phyloP scores from a whole-genome alignment of 2,888 invertebrate genomes.

The Archaeoteleia sp. region DNA sequence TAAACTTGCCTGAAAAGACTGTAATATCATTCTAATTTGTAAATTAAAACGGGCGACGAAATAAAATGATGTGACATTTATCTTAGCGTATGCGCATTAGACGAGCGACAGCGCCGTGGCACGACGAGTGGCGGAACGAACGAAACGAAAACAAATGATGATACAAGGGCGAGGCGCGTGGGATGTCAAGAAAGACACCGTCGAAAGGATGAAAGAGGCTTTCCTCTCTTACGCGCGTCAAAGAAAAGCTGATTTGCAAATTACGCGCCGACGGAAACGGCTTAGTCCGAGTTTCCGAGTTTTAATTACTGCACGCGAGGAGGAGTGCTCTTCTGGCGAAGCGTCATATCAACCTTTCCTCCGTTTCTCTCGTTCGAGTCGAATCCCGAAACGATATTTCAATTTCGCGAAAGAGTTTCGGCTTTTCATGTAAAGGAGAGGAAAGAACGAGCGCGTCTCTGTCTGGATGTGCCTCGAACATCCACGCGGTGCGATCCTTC shows the following conservation, averaged over 20 bases:
- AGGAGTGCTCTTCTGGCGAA: constrained; percentile 24
- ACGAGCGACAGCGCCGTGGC: too few species aligned
- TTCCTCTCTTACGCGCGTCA: constrained; percentile 15
- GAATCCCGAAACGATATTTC: constrained; percentile 30
- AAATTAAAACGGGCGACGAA: too few species aligned
- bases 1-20: too few species aligned
- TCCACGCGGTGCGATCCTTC: background rate
- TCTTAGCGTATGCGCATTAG: too few species aligned
- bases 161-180: too few species aligned
- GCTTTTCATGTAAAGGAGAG: constrained; percentile 8
- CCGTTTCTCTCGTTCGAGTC: constrained; percentile 4
- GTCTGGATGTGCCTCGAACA: too few species aligned
- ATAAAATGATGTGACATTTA: too few species aligned
- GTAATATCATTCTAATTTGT: too few species aligned
- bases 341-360: constrained; percentile 15
- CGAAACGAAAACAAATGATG: too few species aligned
- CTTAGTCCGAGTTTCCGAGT: constrained; percentile 63
- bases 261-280: constrained; percentile 60
- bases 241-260: constrained; percentile 61
- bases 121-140: too few species aligned
- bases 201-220: constrained; percentile 31
- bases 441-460: constrained; percentile 3
- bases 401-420: constrained; percentile 22
- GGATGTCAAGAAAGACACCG: constrained; percentile 33
- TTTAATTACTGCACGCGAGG: constrained; percentile 67